Conservation (phyloP, 2,113 vertebrate species). For the Prietella phreatophila region DNA sequence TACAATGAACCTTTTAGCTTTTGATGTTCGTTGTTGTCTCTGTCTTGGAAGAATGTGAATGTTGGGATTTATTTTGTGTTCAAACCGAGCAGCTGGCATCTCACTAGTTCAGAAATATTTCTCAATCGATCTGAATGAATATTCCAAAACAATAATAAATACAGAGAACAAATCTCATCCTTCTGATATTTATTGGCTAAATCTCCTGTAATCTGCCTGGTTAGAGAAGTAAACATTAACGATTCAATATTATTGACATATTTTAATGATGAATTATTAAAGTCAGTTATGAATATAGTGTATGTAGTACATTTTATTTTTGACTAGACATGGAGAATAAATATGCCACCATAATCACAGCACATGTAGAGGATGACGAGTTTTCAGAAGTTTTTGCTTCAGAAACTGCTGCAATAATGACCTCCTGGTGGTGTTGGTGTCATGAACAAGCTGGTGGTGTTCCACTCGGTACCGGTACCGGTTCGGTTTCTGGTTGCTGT, state of each 20-base stretch:
- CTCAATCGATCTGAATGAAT: background rate
- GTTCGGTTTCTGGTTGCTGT: slow-evolving; percentile 43
- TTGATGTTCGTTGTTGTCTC: slow-evolving; percentile 45
- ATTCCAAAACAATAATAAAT: slow-evolving; percentile 10
- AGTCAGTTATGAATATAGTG: background rate
- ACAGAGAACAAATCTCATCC: background rate
- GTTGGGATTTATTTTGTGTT: slow-evolving; percentile 36
- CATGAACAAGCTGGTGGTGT: slow-evolving; percentile 46
- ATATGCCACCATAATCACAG: background rate
- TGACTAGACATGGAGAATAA: background rate
- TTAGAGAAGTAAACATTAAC: background rate
- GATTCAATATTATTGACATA: background rate
- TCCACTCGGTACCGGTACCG: background rate
- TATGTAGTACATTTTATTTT: background rate
- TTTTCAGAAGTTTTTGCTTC: slow-evolving; percentile 33
- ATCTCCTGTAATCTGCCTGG: slow-evolving; percentile 5
- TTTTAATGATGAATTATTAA: background rate
- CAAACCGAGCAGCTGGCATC: slow-evolving; percentile 8
- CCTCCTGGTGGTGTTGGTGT: slow-evolving; percentile 63
- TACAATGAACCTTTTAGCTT: slow-evolving; percentile 27
- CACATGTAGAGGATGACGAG: slow-evolving; percentile 14
- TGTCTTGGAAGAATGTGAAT: slow-evolving; percentile 43
- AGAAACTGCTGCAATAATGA: slow-evolving; percentile 79
- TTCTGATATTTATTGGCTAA: slow-evolving; percentile 8
- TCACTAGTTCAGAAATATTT: background rate